Evolutionary conservation across 2,888 invertebrate genomes (phyloP), one percentile per base, ranked within the genome.

Genomic region (Stenodera caucasica): DNA sequence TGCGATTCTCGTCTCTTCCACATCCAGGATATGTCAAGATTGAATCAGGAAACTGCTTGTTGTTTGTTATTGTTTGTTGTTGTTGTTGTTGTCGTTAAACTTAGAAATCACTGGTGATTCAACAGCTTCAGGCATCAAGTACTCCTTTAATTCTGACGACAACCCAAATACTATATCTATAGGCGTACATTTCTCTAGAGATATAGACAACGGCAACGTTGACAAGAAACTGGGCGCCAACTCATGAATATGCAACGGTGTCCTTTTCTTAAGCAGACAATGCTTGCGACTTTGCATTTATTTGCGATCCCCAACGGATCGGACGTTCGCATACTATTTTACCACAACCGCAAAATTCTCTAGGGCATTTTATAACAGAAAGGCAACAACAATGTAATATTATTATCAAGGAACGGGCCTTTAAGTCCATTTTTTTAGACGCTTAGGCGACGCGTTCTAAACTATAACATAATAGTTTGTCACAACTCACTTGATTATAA

Each of bases 211-310:
- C 21, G 6, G 18, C 33, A 35, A 35, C 15, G 12, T 30, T 29
- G 53, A 40, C 61, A 61, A 67, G 63, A 64, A 61, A 49, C 62
- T 29, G 57, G 53, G 60, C 61, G 63, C 59, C 60, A 57, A 37
- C 60, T 67, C 65, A 67, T 67, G 67, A 67, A 67, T 67, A 67
- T 67, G 64, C 67, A 65, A 60, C 53, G 55, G 59, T 62, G 45
- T 45, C 45, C 21, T 11, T 45, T 23, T 23, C n/a, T 45, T 21
- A n/a, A 2, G 12, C 1, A 23, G 12, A 45, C 45, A 45, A 45
- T 45, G n/a, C 23, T 23, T 23, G 45, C 9, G 45, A 11, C n/a
- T 45, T 45, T 12, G 14, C 59, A 64, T 66, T 60, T 65, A 60
- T 57, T 53, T 53, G 59, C 15, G 35, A 35, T 61, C 65, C 61